Evolutionary conservation across 2,888 invertebrate species (phyloP), one percentile per base, ranked within the genome.

Genomic region (Clostera curtula): DNA sequence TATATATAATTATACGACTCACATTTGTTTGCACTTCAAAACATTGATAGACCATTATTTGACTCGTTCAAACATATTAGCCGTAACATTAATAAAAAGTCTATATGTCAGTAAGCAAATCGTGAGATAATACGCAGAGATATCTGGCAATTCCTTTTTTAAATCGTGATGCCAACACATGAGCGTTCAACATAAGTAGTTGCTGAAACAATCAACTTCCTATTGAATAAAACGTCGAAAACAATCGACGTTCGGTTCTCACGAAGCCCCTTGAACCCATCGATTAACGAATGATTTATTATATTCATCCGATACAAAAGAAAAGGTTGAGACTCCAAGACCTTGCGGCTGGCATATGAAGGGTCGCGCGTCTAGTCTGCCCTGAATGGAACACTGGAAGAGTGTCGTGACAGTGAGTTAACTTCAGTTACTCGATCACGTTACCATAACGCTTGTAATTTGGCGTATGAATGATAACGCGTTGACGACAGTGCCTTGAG

Each of bases 301-400:
- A 50, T 46, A 56, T 46, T 43, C 49, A 36, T 48, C 45, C 46
- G 45, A 45, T 44, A 56, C 49, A 58, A 64, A 58, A 67, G 58
- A 58, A 70, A 67, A 70, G 67, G 69, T 62, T 55, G 54, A 34
- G 49, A 52, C 55, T 53, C 30, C 34, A 38, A 43, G 66, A 59
- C 76, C 76, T 77, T 65, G 74, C 49, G 32, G 37, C 34, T 43
- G 46, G 52, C 52, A 51, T 51, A 59, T 51, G 49, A 64, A 72
- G 76, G n/a, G 72, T 59, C 69, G 61, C 57, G 49, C 56, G 67
- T 71, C 73, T 65, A 64, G 66, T 53, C 61, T 49, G 49, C 46
- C 53, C 61, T 68, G 70, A 73, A 76, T 76, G 62, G 70, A 53
- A 56, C 51, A 40, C 48, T n/a, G n/a, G n/a, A n/a, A n/a, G n/a